Evolutionary conservation across 2,888 invertebrate species (phyloP), one percentile per base, ranked within the genome.

Genomic region (Volucella inanis): DNA sequence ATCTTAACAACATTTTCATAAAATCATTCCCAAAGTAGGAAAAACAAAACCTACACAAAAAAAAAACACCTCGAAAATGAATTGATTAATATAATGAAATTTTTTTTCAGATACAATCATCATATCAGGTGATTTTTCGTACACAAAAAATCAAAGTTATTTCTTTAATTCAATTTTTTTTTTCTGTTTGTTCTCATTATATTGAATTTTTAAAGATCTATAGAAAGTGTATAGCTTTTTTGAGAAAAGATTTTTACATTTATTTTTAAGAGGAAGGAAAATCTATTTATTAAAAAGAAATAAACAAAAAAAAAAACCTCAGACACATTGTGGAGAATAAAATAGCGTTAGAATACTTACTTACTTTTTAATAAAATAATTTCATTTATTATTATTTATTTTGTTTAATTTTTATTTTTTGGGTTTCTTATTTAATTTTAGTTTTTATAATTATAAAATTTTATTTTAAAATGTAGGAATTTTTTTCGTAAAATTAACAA

Each of bases 91-190:
- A 80, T 84, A 85, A 72, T 72, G 76, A 81, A 85, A 81, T 81
- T 72, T 85, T 85, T 68, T 85, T 85, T 85, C 85, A 85, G 85
- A 85, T 85, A 55, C 72, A 85, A 77, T 81, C 80, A 81, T 80
- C 81, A 81, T 85, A 85, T 85, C 85, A 81, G 81, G 85, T 84
- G 84, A 84, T 84, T 84, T 79, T 84, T 84, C 74, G 74, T 79
- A 47, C 65, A 57, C 39, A 75, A 75, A 61, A 54, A 64, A 62
- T 11, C 18, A 67, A 59, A 39, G 41, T 67, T n/a, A 67, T 61
- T 54, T 39, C 11, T 74, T 67, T 8, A 39, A 9, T 52, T 67
- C 41, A n/a, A 47, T 14, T 18, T 49, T 39, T 47, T 70, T 49
- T 55, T 12, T 15, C 38, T 52, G 47, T 39, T 54, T 57, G 38